These are phyloP conservation scores for Sarcophaga bullata DNA, from an alignment of 1,140 invertebrate species.

Conservation along the genomic window DNA sequence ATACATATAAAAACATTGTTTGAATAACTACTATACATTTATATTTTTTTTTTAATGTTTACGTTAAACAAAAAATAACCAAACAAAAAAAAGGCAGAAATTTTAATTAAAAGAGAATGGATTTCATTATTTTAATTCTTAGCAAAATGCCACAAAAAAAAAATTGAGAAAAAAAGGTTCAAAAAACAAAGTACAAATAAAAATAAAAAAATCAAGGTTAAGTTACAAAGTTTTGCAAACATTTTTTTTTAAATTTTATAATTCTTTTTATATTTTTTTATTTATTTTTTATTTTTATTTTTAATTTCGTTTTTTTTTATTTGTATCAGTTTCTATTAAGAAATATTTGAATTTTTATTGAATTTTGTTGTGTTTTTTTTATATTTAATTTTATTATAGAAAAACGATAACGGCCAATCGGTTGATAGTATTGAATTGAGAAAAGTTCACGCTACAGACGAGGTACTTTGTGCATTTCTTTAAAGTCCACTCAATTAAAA, in stretches of 20 bases:
- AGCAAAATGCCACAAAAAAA: background rate
- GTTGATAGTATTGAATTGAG: slow-evolving; percentile 66
- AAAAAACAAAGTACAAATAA: slow-evolving; percentile 30
- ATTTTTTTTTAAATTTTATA: background rate
- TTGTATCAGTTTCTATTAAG: slow-evolving; percentile 37
- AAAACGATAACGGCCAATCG: slow-evolving; percentile 66
- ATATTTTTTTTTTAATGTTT: background rate
- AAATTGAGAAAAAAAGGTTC: slow-evolving; percentile 4
- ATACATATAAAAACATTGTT: slow-evolving; percentile 7
- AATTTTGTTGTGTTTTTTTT: slow-evolving; percentile 51
- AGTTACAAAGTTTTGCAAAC: slow-evolving; percentile 17
- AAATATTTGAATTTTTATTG: slow-evolving; percentile 41
- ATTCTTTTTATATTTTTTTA: background rate
- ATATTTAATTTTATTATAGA: slow-evolving; percentile 62
- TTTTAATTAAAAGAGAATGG: slow-evolving; percentile 27
- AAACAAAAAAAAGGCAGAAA: slow-evolving; percentile 1
- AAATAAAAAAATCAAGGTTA: slow-evolving; percentile 44
- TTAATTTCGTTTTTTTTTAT: slow-evolving; percentile 13
- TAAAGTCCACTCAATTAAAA: slow-evolving; percentile 45
- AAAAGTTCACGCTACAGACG: slow-evolving; percentile 67
- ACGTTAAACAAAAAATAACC: slow-evolving; percentile 1
- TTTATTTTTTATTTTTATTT: background rate
- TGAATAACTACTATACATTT: slow-evolving; percentile 7
- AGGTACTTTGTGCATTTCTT: slow-evolving; percentile 64
- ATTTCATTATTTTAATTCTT: slow-evolving; percentile 11